A percentile compares a stretch with the other conserved stretches of the same genome.
phyloP scores from a whole-genome alignment of 2,888 invertebrate genomes.

The Caenorhabditis sp. region DNA sequence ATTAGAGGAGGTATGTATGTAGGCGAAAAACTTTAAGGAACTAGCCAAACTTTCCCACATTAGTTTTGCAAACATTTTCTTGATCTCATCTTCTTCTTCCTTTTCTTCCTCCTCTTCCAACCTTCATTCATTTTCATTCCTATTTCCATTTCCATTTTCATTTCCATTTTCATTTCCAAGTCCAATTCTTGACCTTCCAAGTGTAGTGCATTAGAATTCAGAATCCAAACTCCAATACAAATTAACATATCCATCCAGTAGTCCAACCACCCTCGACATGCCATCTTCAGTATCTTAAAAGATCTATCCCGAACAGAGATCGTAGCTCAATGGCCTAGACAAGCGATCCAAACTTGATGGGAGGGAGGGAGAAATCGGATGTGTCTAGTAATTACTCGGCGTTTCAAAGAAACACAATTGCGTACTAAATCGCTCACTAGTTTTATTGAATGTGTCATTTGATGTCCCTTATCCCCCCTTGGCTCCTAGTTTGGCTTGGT shows the following conservation, averaged over 20 bases:
- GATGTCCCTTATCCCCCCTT: too few species aligned
- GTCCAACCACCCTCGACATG: conserved; percentile 7
- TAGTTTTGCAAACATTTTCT: conserved; percentile 39
- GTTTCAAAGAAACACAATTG: conserved; percentile 43
- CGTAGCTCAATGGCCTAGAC: not conserved
- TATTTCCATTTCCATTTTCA: not conserved
- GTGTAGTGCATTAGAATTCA: too few species aligned
- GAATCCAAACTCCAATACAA: too few species aligned
- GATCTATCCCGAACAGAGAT: conserved; percentile 9
- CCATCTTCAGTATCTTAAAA: conserved; percentile 7
- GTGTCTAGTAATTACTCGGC: conserved; percentile 45
- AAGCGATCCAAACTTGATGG: conserved; percentile 18
- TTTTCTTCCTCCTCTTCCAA: too few species aligned
- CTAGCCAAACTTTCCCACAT: conserved; percentile 36
- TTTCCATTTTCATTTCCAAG: conserved; percentile 12
- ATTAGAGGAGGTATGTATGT: conserved; percentile 64
- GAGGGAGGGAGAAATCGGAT: not conserved
- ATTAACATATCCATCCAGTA: not conserved
- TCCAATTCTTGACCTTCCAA: conserved; percentile 29
- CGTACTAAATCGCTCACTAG: conserved; percentile 49
- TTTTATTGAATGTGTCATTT: conserved; percentile 65
- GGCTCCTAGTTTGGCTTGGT: too few species aligned
- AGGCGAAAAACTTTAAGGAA: conserved; percentile 3
- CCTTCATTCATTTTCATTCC: conserved; percentile 1
- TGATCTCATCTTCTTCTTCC: conserved; percentile 1